Evolutionary conservation across 2,113 vertebrate genomes (phyloP).

Genomic region (Athene cunicularia): DNA sequence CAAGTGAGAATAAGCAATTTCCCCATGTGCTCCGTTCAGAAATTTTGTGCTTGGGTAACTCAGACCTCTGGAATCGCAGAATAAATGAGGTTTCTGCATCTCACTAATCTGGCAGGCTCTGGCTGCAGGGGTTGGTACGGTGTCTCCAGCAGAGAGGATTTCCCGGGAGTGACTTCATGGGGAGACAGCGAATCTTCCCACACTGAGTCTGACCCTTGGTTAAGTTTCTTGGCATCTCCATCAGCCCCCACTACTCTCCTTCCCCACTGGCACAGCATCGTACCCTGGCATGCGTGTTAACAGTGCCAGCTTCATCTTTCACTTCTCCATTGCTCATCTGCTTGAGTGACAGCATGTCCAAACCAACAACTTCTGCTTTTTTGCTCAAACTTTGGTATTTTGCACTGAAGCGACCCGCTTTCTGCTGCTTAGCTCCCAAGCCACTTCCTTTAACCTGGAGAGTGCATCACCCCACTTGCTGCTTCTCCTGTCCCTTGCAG

Average conservation of each 20-base stretch:
- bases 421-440: not conserved
- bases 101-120: not conserved
- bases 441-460: not conserved
- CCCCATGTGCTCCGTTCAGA: slow-evolving; percentile 50
- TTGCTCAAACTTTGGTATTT: not conserved
- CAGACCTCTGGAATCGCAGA: slow-evolving; percentile 14
- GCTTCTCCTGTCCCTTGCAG: not conserved
- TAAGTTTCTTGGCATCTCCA: not conserved
- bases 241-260: not conserved
- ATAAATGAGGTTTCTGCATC: slow-evolving; percentile 8
- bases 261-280: accelerated
- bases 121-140: not conserved
- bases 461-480: not conserved
- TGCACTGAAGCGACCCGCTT: accelerated
- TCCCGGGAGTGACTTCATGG: not conserved
- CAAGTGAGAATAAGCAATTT: slow-evolving; percentile 70
- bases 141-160: not conserved
- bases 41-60: slow-evolving; percentile 62
- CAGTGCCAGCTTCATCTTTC: accelerated
- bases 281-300: accelerated
- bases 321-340: accelerated
- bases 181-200: not conserved
- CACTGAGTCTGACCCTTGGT: not conserved
- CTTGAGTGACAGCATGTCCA: not conserved
- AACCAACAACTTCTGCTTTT: not conserved